These are phyloP conservation scores for Talpa occidentalis DNA, from an alignment of 2,113 vertebrate genomes.

Conservation along the genomic window DNA sequence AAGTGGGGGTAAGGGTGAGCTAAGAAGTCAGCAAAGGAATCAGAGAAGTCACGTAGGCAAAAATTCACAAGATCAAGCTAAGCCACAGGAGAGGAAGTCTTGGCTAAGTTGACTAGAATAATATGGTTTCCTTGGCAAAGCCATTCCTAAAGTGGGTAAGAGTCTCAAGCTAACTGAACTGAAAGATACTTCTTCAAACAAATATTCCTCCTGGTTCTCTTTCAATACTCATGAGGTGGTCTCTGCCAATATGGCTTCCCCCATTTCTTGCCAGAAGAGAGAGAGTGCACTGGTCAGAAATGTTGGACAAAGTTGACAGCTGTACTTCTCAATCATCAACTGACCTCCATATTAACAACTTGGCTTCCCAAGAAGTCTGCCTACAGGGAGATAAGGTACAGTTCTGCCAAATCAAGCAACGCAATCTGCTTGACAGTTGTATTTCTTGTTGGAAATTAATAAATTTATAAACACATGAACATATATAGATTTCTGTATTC, in stretches of 20 bases:
- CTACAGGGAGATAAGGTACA: slow-evolving; percentile 13
- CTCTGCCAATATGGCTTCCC: neutral
- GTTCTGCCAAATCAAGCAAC: slow-evolving; percentile 55
- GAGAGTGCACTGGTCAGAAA: slow-evolving; percentile 5
- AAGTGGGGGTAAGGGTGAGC: neutral
- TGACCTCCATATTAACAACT: slow-evolving; percentile 38
- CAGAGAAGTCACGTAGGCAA: slow-evolving; percentile 6
- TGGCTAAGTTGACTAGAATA: neutral
- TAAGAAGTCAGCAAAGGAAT: neutral
- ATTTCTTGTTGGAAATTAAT: slow-evolving; percentile 63
- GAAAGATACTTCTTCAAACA: slow-evolving; percentile 27
- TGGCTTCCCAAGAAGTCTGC: slow-evolving; percentile 41
- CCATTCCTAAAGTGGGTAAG: neutral
- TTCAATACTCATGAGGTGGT: neutral
- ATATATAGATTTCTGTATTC: neutral
- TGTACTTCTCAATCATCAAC: slow-evolving; percentile 53
- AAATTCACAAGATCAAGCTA: slow-evolving; percentile 5
- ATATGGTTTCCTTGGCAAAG: slow-evolving; percentile 45
- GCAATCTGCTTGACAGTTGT: slow-evolving; percentile 37
- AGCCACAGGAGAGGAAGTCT: neutral
- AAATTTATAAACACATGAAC: neutral
- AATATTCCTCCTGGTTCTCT: slow-evolving; percentile 12
- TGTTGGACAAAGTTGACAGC: slow-evolving; percentile 1
- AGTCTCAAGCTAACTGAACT: slow-evolving; percentile 37
- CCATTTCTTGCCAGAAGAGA: slow-evolving; percentile 24